Percentiles rank a stretch among this genome's conserved stretches.
phyloP scores from a whole-genome alignment of 2,113 vertebrate genomes.

The Pterophyllum scalare region DNA sequence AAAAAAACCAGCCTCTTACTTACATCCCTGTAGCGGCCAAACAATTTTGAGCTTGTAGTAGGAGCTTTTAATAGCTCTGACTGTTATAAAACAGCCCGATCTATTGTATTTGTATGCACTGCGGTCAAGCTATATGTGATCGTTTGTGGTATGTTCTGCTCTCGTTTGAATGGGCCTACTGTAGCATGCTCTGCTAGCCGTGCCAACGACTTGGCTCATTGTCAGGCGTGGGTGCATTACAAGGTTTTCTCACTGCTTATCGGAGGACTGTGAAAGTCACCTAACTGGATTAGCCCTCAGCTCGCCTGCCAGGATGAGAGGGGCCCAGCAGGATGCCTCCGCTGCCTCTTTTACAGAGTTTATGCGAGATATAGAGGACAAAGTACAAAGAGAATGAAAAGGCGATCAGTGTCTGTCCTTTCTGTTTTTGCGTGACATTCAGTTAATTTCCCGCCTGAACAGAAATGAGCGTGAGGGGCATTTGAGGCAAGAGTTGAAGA shows the following conservation, averaged over 20 bases:
- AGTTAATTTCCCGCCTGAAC: constrained; percentile 13
- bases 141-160: constrained; percentile 16
- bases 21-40: constrained; percentile 19
- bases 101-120: constrained; percentile 1
- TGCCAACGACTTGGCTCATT: constrained; percentile 61
- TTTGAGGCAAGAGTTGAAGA: constrained; percentile 19
- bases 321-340: constrained; percentile 63
- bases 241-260: constrained; percentile 76
- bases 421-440: constrained; percentile 47
- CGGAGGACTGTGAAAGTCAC: constrained; percentile 81
- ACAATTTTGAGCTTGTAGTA: constrained; percentile 5
- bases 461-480: background rate
- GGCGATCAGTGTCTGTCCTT: constrained; percentile 27
- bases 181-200: constrained; percentile 30
- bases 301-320: constrained; percentile 68
- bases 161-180: constrained; percentile 27
- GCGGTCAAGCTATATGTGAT: constrained; percentile 31
- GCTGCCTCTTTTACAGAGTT: constrained; percentile 35
- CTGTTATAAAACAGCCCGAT: constrained; percentile 32
- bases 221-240: constrained; percentile 73
- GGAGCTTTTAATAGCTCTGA: constrained; percentile 27
- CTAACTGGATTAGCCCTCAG: constrained; percentile 79
- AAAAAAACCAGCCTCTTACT: constrained; percentile 22
- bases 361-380: constrained; percentile 11
- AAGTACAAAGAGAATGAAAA: constrained; percentile 62